These are phyloP conservation scores for Xestobium rufovillosum DNA, from an alignment of 2,888 invertebrate species.

Conservation along the genomic window DNA sequence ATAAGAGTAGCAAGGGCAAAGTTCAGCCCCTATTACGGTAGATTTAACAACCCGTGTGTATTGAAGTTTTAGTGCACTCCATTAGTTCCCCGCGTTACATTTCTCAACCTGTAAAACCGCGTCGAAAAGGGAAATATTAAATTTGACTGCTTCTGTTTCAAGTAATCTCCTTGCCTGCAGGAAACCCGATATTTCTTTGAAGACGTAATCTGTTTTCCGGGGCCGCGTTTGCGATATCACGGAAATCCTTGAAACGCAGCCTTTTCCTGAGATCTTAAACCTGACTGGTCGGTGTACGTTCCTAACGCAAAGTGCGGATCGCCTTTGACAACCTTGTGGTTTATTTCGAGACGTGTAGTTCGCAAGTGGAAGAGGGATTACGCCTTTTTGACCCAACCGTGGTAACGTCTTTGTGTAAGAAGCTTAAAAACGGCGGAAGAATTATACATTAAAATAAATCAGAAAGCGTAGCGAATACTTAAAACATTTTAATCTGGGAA, in stretches of 20 bases:
- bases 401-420: not conserved
- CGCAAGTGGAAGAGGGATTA: not conserved
- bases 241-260: constrained; percentile 21
- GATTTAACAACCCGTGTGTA: no score
- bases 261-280: constrained; percentile 1
- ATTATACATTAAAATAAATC: no score
- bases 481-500: no score
- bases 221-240: constrained; percentile 17
- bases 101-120: no score
- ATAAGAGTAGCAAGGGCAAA: no score
- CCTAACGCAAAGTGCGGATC: no score
- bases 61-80: no score
- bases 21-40: no score
- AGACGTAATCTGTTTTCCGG: constrained; percentile 23
- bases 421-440: constrained; percentile 1
- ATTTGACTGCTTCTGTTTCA: no score
- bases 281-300: not conserved
- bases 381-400: not conserved
- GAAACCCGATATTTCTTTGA: constrained; percentile 21
- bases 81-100: no score
- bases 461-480: no score
- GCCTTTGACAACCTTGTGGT: constrained; percentile 1
- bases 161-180: constrained; percentile 14
- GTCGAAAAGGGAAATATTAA: no score
- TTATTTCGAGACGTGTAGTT: not conserved